phyloP scores from a whole-genome alignment of 2,797 vertebrate species.

The Diplodus sargus region DNA sequence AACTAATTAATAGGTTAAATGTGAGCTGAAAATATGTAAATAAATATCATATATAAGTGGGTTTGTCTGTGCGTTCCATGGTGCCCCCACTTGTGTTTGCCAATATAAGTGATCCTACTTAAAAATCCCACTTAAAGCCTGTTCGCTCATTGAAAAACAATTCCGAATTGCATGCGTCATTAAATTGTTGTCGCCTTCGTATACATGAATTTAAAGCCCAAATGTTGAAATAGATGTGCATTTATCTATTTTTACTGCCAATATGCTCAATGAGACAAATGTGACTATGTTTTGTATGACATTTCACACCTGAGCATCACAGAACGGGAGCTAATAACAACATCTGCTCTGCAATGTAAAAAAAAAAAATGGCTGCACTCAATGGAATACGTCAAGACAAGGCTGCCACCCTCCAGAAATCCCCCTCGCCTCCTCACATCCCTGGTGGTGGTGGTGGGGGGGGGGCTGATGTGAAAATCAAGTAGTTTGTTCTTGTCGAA shows the following conservation, averaged over 20 bases:
- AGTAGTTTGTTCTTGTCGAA: constrained; percentile 40
- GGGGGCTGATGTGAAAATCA: constrained; percentile 56
- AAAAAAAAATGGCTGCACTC: constrained; percentile 17
- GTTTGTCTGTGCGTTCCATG: too few species aligned
- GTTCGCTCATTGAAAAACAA: constrained; percentile 1
- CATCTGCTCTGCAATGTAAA: constrained; percentile 41
- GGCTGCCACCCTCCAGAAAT: constrained; percentile 10
- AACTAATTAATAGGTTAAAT: constrained; percentile 16
- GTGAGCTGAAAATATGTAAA: too few species aligned
- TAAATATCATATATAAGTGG: too few species aligned
- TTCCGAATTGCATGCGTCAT: not conserved
- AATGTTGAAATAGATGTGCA: not conserved
- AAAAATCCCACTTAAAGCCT: too few species aligned
- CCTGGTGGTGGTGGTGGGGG: constrained; percentile 26
- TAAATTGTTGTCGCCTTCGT: not conserved
- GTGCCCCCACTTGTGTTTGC: too few species aligned
- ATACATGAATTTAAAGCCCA: not conserved
- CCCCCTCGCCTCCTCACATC: constrained; percentile 21
- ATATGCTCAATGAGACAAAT: constrained; percentile 28
- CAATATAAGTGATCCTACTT: too few species aligned
- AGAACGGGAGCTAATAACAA: constrained; percentile 11
- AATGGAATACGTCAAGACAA: constrained; percentile 39
- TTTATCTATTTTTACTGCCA: not conserved
- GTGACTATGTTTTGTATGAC: constrained; percentile 23
- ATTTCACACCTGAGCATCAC: constrained; percentile 6